These are phyloP conservation scores for Oreonectes daqikongensis DNA, from an alignment of 2,797 vertebrate genomes.

Conservation along the genomic window DNA sequence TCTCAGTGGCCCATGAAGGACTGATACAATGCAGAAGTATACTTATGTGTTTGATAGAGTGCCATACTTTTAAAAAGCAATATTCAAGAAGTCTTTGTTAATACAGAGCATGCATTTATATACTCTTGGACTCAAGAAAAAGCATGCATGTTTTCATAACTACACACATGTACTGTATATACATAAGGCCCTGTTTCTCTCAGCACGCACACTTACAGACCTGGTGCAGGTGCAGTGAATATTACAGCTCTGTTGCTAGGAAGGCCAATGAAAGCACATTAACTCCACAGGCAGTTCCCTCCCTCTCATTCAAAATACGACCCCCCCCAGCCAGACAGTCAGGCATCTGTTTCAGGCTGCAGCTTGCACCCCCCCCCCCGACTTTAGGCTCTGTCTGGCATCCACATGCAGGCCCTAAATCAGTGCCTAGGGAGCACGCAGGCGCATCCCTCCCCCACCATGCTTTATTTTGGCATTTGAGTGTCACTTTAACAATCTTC, in stretches of 20 bases:
- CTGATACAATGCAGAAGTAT: background rate
- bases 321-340: constrained; percentile 64
- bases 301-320: constrained; percentile 48
- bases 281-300: constrained; percentile 64
- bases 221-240: constrained; percentile 58
- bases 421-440: constrained; percentile 64
- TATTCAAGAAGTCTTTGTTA: background rate
- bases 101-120: background rate
- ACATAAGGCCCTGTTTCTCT: background rate
- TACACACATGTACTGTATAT: background rate
- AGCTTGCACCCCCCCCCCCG: constrained; percentile 69
- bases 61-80: background rate
- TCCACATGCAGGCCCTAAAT: constrained; percentile 74
- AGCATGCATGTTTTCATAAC: background rate
- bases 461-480: constrained; percentile 59
- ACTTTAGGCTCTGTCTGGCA: constrained; percentile 73
- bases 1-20: constrained; percentile 23
- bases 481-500: constrained; percentile 51
- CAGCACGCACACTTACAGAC: constrained; percentile 15
- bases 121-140: background rate
- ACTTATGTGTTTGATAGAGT: background rate
- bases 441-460: constrained; percentile 46
- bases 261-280: constrained; percentile 65
- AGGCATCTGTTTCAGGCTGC: constrained; percentile 79
- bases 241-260: constrained; percentile 71